Evolutionary conservation across 1,140 invertebrate genomes (phyloP), one percentile per base, ranked within the genome.

Genomic region (Trichogramma pretiosum): DNA sequence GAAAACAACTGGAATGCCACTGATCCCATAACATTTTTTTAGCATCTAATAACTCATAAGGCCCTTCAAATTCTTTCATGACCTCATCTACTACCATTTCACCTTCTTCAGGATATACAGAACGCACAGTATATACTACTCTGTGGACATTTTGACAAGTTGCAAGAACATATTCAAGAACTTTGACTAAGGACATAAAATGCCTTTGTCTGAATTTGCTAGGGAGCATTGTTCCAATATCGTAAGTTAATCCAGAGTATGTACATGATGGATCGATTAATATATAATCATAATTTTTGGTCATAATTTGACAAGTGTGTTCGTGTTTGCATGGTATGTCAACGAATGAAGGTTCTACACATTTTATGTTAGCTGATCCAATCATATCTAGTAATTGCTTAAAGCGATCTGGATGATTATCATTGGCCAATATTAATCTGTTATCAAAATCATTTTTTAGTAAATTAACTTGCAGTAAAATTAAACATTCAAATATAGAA

Each of bases 121-220:
- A 98, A 65, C 94, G 98, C 0, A 94, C 98, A 14, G 93, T 97
- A 64, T 98, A 98, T 5, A 95, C 84, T 35, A 98, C 80, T 49
- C 82, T 74, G 62, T 92, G 85, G 0, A 83, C 88, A 46, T 80
- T 80, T 2, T 89, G 87, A 67, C 95, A 95, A 4, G 75, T 70
- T 14, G 75, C 78, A 54, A 98, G 77, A 1, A 93, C 93, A 65
- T 91, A 86, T 50, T 82, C 79, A 8, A 98, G 70, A 37, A 98
- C 58, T 84, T 82, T 18, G 82, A 80, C 75, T 98, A 94, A n/a
- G n/a, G n/a, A n/a, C 51, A 97, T 81, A 13, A 80, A 81, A 23
- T 84, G 78, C 8, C 98, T 62, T 59, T 80, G 84, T 18, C 72
- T 67, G 0, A 93, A 59, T 36, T 89, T 73, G n/a, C n/a, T n/a